Percentiles rank a stretch among this genome's conserved stretches.
Evolutionary conservation across 2,113 vertebrate species (phyloP).

Genomic region (Halichoerus grypus): DNA sequence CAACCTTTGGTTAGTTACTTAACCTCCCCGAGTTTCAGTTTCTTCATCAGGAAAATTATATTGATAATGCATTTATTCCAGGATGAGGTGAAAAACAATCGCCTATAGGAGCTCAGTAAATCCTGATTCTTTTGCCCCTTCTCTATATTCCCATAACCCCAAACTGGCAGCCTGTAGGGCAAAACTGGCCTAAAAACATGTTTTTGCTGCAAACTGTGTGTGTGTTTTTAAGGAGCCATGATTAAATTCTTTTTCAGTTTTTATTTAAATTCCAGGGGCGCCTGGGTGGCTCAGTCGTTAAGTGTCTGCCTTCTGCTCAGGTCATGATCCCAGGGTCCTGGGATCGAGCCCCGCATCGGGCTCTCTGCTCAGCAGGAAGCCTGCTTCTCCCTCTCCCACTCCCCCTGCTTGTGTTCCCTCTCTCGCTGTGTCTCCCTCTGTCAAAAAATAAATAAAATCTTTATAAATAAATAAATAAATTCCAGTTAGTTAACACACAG

Average conservation of each 20-base stretch:
- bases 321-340: too few species aligned
- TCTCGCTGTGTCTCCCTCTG: too few species aligned
- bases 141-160: neutral
- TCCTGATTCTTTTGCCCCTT: neutral
- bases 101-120: neutral
- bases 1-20: neutral
- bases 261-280: neutral
- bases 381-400: too few species aligned
- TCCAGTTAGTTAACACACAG: neutral
- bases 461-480: neutral
- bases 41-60: neutral
- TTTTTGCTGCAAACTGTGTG: neutral
- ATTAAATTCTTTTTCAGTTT: neutral
- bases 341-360: too few species aligned
- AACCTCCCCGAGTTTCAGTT: neutral
- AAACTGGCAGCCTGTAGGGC: neutral
- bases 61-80: neutral
- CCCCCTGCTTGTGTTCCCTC: too few species aligned
- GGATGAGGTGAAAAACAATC: neutral
- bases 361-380: too few species aligned
- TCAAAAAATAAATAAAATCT: too few species aligned
- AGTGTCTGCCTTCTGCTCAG: too few species aligned
- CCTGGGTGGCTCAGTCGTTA: too few species aligned
- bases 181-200: neutral
- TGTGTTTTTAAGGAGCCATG: neutral